Base-by-base conservation (phyloP, 2,797 vertebrate species). In the Nyctalus aviator region DNA sequence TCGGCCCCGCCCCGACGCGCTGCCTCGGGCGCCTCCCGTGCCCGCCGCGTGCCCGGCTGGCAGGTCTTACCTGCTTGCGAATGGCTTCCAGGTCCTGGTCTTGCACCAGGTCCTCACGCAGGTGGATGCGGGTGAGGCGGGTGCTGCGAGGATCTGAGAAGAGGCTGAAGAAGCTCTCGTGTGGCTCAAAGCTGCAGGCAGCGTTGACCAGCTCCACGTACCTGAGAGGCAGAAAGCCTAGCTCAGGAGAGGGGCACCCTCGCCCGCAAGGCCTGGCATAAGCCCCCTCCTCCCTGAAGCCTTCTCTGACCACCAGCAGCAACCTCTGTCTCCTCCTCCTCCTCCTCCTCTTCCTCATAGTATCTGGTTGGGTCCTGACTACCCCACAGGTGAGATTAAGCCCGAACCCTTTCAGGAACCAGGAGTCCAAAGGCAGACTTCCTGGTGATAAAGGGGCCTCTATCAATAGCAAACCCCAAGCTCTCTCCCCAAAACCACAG, bases 11-110 rank as follows among this genome's bases (percentile, higher is more conserved):
- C 57, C 69, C 14, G 1, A 27, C 78, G 50, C 75, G 6, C 37
- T 2, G 12, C 21, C 5, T n/a, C 0, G 0, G 10, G 1, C 0
- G 75, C 71, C 76, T 87, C 71, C 46, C 5, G 0, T 0, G 21
- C 15, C 82, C 5, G 0, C 7, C 32, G 18, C 69, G 15, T 7
- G 21, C 50, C 44, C 1, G 25, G 35, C 0, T 2, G 4, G 17
- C 17, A 3, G n/a, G 53, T 27, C 95, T 90, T 95, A 98, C 99
- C 99, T 99, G 99, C 97, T 99, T 99, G 64, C 98, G 98, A 92
- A 99, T 99, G 95, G 99, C 99, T 94, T 99, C 99, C 96, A 99
- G 98, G 97, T 99, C 99, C 97, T 98, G 98, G 98, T 99, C 99
- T 68, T 98, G 98, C 3, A 99, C 99, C 9, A 99, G 98, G 95